A percentile compares a stretch with the other conserved stretches of the same genome.
These are phyloP conservation scores for Matsumyia berberina DNA, from an alignment of 2,888 invertebrate species.

Conservation along the genomic window DNA sequence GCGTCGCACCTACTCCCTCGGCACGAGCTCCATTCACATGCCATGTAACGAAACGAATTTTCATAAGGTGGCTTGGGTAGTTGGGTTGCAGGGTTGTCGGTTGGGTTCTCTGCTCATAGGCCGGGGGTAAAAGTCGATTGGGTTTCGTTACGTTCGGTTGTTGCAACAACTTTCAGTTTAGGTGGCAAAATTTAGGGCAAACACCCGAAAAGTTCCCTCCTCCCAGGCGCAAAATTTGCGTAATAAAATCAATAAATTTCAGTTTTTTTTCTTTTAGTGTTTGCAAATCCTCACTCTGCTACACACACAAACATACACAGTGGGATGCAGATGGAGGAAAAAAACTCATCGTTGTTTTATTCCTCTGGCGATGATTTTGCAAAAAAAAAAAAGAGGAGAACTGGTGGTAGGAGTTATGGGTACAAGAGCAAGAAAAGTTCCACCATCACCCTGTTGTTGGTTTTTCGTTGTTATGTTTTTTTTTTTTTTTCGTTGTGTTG, in stretches of 20 bases:
- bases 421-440: neutral
- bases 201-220: slow-evolving; percentile 56
- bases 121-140: slow-evolving; percentile 51
- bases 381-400: neutral
- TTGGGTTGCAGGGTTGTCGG: slow-evolving; percentile 11
- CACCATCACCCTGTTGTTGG: slow-evolving; percentile 14
- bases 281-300: slow-evolving; percentile 22
- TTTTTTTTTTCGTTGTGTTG: neutral
- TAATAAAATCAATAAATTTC: slow-evolving; percentile 72
- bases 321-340: slow-evolving; percentile 8
- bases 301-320: slow-evolving; percentile 6
- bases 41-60: slow-evolving; percentile 52
- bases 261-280: slow-evolving; percentile 22
- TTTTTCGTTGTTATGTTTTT: no score
- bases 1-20: slow-evolving; percentile 7
- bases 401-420: slow-evolving; percentile 11
- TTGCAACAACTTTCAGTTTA: slow-evolving; percentile 62
- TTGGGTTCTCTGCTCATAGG: slow-evolving; percentile 1
- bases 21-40: slow-evolving; percentile 41
- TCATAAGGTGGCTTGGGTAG: neutral
- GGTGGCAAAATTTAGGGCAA: slow-evolving; percentile 68
- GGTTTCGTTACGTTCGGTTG: slow-evolving; percentile 38
- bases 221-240: slow-evolving; percentile 59
- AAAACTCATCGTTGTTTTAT: slow-evolving; percentile 26
- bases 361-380: slow-evolving; percentile 58